Evolutionary conservation across 92 coral and sea anemone species (phyloP), one percentile per base, ranked within the genome.

Genomic region (Siderastrea siderea): DNA sequence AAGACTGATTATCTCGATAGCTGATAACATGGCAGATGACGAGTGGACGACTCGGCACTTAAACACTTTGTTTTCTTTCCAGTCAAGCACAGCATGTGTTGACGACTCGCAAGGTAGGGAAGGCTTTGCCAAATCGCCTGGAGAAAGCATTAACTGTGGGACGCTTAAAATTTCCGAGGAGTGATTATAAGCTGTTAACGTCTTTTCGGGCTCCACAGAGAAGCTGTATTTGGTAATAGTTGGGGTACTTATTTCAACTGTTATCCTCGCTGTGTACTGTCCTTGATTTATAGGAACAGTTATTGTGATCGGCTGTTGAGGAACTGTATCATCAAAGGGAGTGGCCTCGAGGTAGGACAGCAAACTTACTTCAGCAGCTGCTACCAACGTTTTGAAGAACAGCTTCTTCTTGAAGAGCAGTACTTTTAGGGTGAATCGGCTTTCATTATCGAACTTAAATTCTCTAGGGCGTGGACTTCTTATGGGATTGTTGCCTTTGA

Each of bases 101-200:
- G 92, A 57, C 71, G 61, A 75, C 51, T 88, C 92, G 26, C 92
- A 86, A 6, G 87, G 87, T 57, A 88, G 68, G 8, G 74, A 62
- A 17, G 79, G 13, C 79, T 43, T 74, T 16, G 78, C 84, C 2
- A 88, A 45, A n/a, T 81, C 51, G 13, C 60, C 64, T 4, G 82
- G 84, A 5, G 65, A 19, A 44, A 88, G 13, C 92, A 88, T 88
- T 49, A 82, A 49, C 48, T 16, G 48, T 75, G 87, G 87, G 43
- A 63, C 82, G 11, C 78, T 74, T 5, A 88, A 60, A 45, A 88
- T 81, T 9, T 74, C 62, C 26, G 88, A 81, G 2, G 78, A 78
- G 38, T 82, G 92, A 11, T 54, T 11, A 1, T 58, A 60, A 4
- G 67, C 49, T 3, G 59, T 75, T 13, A 88, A 88, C 17, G 19